Conservation (phyloP, 1,140 invertebrate species). For the Leptinotarsa undecemlineata region DNA sequence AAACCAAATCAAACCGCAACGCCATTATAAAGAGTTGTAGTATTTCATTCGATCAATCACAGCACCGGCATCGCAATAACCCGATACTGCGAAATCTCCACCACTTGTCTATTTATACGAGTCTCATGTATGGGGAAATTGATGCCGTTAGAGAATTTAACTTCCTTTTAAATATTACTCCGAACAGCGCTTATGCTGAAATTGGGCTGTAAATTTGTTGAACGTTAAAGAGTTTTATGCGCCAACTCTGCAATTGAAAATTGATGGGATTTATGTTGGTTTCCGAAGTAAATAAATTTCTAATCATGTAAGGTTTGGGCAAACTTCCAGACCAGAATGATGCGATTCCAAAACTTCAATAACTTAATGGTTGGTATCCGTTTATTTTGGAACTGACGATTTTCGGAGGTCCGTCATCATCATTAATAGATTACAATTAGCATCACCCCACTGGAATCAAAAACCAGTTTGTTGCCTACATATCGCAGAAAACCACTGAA, state of each 20-base stretch:
- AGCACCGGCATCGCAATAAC: neutral
- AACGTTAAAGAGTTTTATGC: neutral
- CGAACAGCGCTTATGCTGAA: neutral
- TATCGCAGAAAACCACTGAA: too few species aligned
- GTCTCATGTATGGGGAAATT: neutral
- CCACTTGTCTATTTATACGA: neutral
- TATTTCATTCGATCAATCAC: too few species aligned
- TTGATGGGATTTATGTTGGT: neutral
- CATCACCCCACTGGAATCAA: too few species aligned
- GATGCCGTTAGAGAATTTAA: neutral
- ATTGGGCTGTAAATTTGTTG: neutral
- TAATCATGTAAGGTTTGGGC: constrained; percentile 14
- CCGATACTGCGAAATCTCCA: neutral
- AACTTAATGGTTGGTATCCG: neutral
- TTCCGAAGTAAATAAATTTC: constrained; percentile 17
- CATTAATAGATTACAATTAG: too few species aligned
- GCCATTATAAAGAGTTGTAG: too few species aligned
- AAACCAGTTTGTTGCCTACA: too few species aligned
- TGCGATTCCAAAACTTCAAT: neutral
- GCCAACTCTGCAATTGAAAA: neutral
- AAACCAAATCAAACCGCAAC: too few species aligned
- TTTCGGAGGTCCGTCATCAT: too few species aligned
- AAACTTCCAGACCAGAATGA: neutral
- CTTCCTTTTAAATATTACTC: constrained; percentile 2
- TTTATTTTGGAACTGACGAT: too few species aligned